Base-by-base conservation (phyloP, 2,797 vertebrate genomes). In the Enoplosus armatus region DNA sequence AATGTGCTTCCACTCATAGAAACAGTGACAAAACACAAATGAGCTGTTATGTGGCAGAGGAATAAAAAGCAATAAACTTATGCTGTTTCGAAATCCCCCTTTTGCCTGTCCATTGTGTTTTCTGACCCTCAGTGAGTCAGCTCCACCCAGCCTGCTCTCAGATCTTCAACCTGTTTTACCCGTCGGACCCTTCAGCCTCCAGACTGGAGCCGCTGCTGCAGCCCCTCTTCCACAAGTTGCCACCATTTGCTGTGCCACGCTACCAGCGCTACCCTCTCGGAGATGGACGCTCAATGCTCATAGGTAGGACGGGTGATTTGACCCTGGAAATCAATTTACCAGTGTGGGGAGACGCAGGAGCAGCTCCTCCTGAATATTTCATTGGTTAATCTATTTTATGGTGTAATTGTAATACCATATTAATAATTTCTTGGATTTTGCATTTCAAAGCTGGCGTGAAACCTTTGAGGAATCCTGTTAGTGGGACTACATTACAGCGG, bases 111-210 rank as follows among this genome's bases (percentile, higher is more conserved):
- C 48, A 4, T 62, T 85, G 9, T 88, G 41, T 53, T 83, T 69
- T 77, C 41, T 78, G 54, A 67, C 66, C 85, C 65, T 26, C 90
- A 99, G 98, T 97, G 71, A 96, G 91, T 85, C 97, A 98, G 82
- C 95, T 99, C 8, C 97, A 95, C 65, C 98, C 98, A 20, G 97
- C 98, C 83, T 99, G 98, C 93, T 95, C 96, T 83, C 98, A 99
- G 84, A 96, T 99, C 69, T 98, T 98, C 95, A 99, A 98, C 93
- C 96, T 99, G 85, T 99, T 99, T 93, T 98, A 97, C 84, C 97
- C 98, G 1, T 98, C 98, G 22, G 98, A 99, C 89, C 98, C 98
- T 6, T 99, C 98, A 0, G 98, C 98, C 55, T 99, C 97, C 53
- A 93, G 98, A 79, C 95, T 99, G 5, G 98, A 99, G 90, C 98